Evolutionary conservation across 2,888 invertebrate genomes (phyloP).

Genomic region (Orchesella flavescens): DNA sequence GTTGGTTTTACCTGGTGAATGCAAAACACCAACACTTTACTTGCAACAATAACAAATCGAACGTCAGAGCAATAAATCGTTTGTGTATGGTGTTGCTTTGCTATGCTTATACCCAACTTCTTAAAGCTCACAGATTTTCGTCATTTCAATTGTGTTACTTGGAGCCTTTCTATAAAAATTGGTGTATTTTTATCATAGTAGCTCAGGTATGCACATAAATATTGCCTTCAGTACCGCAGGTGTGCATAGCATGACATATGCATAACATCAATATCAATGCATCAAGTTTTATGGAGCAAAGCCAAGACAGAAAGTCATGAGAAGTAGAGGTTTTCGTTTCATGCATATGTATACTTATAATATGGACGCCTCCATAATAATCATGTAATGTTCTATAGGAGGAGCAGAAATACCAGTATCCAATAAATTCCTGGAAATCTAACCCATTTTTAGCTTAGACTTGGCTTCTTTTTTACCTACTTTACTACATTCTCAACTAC

Average conservation of each 20-base stretch:
- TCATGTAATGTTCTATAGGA: conserved; percentile 17
- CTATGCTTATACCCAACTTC: too few species aligned
- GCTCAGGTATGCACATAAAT: too few species aligned
- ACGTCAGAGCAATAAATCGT: too few species aligned
- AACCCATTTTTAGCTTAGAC: conserved; percentile 35
- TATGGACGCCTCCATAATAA: conserved; percentile 13
- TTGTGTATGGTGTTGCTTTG: too few species aligned
- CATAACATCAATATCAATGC: background rate
- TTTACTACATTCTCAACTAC: background rate
- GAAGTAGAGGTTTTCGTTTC: background rate
- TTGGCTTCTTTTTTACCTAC: conserved; percentile 12
- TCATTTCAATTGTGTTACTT: too few species aligned
- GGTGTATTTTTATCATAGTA: too few species aligned
- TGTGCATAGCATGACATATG: too few species aligned
- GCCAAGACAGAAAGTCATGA: conserved; percentile 7
- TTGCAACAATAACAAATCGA: too few species aligned
- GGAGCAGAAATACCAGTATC: conserved; percentile 39
- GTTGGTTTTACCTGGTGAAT: background rate
- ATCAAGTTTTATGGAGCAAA: conserved; percentile 14
- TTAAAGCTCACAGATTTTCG: too few species aligned
- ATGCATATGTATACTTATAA: background rate
- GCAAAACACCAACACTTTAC: too few species aligned
- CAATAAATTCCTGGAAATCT: conserved; percentile 45
- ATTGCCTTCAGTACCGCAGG: too few species aligned
- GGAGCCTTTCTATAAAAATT: too few species aligned